These are phyloP conservation scores for Allophyes oxyacanthae DNA, from an alignment of 2,888 invertebrate species.

Conservation along the genomic window DNA sequence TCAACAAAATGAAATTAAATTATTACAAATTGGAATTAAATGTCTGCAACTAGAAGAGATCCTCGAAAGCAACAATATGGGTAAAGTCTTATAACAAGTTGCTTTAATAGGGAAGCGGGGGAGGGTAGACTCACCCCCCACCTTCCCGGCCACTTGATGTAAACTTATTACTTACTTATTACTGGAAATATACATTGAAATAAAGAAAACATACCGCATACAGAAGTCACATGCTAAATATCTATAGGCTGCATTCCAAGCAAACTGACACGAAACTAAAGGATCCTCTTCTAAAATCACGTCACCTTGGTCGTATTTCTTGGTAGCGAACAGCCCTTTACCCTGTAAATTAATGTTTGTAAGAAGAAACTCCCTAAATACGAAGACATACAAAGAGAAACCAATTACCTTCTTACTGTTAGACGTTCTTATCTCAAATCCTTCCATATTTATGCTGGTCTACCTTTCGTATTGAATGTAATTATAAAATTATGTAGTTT, in stretches of 20 bases:
- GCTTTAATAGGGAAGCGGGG: too few species aligned
- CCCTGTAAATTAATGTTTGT: slow-evolving; percentile 89
- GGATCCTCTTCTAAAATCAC: slow-evolving; percentile 96
- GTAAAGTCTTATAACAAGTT: too few species aligned
- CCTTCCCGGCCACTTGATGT: too few species aligned
- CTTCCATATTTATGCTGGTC: slow-evolving; percentile 68
- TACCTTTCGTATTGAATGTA: background rate
- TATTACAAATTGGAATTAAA: too few species aligned
- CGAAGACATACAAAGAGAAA: background rate
- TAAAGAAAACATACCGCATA: slow-evolving; percentile 89
- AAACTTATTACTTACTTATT: too few species aligned
- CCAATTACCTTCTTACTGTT: slow-evolving; percentile 79
- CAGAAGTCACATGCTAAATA: slow-evolving; percentile 97
- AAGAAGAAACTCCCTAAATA: slow-evolving; percentile 11
- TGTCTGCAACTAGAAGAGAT: too few species aligned
- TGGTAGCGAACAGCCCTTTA: slow-evolving; percentile 94
- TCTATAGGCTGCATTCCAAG: slow-evolving; percentile 96
- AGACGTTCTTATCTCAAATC: slow-evolving; percentile 78
- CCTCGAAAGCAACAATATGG: too few species aligned
- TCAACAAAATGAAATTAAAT: too few species aligned
- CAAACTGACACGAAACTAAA: slow-evolving; percentile 96
- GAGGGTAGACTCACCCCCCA: too few species aligned
- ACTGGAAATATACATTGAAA: background rate
- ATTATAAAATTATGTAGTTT: slow-evolving; percentile 2
- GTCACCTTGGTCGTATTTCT: slow-evolving; percentile 91